These are phyloP conservation scores for Dascillus cervinus DNA, from an alignment of 2,888 invertebrate species.

Conservation along the genomic window DNA sequence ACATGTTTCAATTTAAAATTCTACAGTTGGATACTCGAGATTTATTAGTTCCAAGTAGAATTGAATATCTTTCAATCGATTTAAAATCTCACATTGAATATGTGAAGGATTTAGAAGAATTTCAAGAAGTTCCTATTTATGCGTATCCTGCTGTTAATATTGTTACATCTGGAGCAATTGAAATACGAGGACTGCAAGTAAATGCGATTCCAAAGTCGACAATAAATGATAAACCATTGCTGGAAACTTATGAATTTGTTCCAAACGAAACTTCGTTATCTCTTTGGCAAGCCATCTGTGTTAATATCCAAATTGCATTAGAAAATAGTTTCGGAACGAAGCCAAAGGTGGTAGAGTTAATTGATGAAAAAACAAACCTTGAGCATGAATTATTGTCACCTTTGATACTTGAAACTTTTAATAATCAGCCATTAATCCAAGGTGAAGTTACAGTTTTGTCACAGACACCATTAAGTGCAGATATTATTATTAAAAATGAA, in stretches of 20 bases:
- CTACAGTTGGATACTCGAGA: conserved; percentile 58
- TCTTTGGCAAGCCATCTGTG: conserved; percentile 43
- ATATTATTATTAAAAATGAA: too few species aligned
- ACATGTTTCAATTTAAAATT: conserved; percentile 73
- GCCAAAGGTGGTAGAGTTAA: conserved; percentile 50
- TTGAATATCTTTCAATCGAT: too few species aligned
- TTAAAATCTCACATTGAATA: too few species aligned
- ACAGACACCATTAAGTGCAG: conserved; percentile 45
- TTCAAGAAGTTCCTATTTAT: too few species aligned
- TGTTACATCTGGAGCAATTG: conserved; percentile 74
- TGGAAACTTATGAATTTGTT: conserved; percentile 69
- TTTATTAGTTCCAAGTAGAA: too few species aligned
- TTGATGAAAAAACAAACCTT: conserved; percentile 26
- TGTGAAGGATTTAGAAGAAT: too few species aligned
- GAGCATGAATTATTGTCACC: conserved; percentile 46
- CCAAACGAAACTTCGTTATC: conserved; percentile 45
- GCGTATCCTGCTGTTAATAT: too few species aligned
- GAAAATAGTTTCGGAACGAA: conserved; percentile 62
- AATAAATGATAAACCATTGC: conserved; percentile 63
- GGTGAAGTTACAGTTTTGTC: conserved; percentile 55
- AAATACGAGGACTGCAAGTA: conserved; percentile 68
- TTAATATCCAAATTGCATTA: conserved; percentile 60
- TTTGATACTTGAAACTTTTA: conserved; percentile 51
- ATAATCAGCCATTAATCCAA: conserved; percentile 62
- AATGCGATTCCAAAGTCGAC: conserved; percentile 63